A percentile compares a stretch with the other conserved stretches of the same genome.
Evolutionary conservation across 2,113 vertebrate genomes (phyloP).

Genomic region (Piprites chloris): DNA sequence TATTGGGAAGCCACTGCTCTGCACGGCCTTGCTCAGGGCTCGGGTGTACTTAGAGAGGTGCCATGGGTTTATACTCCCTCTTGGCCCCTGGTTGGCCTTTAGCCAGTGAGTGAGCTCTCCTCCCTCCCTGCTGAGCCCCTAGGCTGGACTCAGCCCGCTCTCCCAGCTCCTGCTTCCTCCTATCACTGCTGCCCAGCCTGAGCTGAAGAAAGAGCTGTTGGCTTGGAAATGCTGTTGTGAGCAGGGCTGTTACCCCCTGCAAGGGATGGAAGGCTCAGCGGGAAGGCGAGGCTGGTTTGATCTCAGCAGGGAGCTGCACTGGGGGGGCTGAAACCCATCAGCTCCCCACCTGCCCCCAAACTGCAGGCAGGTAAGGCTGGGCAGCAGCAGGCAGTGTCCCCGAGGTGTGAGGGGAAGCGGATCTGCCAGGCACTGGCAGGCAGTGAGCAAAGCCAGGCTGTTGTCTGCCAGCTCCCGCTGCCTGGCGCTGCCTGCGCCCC

Average conservation of each 20-base stretch:
- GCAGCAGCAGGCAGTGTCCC: background rate
- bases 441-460: background rate
- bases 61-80: background rate
- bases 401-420: accelerated
- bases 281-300: background rate
- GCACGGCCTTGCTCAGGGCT: accelerated
- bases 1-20: background rate
- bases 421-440: accelerated
- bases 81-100: accelerated
- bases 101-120: background rate
- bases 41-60: background rate
- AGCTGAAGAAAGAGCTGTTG: background rate
- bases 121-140: background rate
- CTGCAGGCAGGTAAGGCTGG: background rate
- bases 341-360: background rate
- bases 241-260: background rate
- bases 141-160: background rate
- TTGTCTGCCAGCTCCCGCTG: background rate
- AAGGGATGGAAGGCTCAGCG: background rate
- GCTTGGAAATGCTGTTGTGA: background rate
- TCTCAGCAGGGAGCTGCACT: accelerated
- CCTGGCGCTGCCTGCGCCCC: background rate
- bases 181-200: background rate
- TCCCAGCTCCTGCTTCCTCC: background rate
- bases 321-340: background rate